A percentile compares a stretch with the other conserved stretches of the same genome.
phyloP scores from a whole-genome alignment of 2,797 vertebrate species.

The Helicolenus hilgendorfi region DNA sequence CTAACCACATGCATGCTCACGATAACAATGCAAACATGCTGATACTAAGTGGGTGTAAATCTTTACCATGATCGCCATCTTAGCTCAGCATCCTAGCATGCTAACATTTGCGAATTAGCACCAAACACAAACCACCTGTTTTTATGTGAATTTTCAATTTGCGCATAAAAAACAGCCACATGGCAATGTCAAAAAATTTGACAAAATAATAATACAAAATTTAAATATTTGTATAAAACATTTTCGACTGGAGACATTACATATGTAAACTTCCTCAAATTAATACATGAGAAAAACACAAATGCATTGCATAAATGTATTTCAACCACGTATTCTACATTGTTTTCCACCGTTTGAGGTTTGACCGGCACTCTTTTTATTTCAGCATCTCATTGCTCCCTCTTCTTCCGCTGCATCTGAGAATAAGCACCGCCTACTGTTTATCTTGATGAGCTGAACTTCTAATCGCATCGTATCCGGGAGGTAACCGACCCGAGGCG shows the following conservation, averaged over 20 bases:
- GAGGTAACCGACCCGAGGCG: too few relatives aligned
- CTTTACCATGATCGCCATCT: neutral
- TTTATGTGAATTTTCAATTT: neutral
- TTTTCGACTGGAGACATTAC: neutral
- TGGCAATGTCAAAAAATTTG: neutral
- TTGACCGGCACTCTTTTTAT: too few relatives aligned
- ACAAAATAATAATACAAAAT: too few relatives aligned
- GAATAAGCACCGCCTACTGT: too few relatives aligned
- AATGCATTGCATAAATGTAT: too few relatives aligned
- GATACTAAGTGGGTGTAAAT: neutral
- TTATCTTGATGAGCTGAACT: too few relatives aligned
- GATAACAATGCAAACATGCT: neutral
- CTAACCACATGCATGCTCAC: neutral
- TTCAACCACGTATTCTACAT: too few relatives aligned
- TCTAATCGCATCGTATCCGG: too few relatives aligned
- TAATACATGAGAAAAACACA: neutral
- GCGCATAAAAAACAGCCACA: neutral
- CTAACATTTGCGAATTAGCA: neutral
- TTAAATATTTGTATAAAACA: neutral
- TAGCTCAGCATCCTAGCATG: neutral
- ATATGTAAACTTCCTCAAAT: neutral
- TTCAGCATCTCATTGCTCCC: too few relatives aligned
- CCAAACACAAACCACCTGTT: rapidly evolving
- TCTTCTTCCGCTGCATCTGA: too few relatives aligned
- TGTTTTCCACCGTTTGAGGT: too few relatives aligned